phyloP scores from a whole-genome alignment of 2,888 invertebrate species.

The Podabrus alpinus region DNA sequence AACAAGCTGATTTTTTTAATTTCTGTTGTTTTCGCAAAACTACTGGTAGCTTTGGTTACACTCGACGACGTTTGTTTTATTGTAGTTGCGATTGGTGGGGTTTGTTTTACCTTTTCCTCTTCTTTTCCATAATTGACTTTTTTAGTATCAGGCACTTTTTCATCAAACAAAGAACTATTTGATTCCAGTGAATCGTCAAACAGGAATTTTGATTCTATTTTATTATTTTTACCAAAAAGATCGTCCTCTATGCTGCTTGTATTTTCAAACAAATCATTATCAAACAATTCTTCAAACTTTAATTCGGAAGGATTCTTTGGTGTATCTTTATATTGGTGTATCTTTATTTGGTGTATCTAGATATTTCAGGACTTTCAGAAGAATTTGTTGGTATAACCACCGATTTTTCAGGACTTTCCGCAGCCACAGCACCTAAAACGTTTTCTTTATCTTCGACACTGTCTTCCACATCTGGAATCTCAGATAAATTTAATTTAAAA shows the following conservation, averaged over 20 bases:
- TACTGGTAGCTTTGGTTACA: neutral
- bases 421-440: neutral
- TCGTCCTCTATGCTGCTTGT: neutral
- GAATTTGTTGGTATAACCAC: neutral
- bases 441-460: neutral
- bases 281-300: slow-evolving; percentile 1
- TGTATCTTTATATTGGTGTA: too few species aligned
- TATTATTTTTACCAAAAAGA: neutral
- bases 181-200: neutral
- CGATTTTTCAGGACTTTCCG: neutral
- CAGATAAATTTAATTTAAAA: slow-evolving; percentile 40
- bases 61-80: neutral
- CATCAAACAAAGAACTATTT: neutral
- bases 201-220: neutral
- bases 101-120: neutral
- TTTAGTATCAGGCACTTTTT: neutral
- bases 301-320: neutral
- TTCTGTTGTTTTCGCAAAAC: neutral
- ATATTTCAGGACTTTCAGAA: neutral
- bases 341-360: too few species aligned
- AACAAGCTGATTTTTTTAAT: slow-evolving; percentile 21
- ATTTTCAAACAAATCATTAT: neutral
- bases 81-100: neutral
- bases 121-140: neutral
- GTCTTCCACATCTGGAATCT: neutral